Evolutionary conservation across 2,797 vertebrate genomes (phyloP).

Genomic region (Nyctibius grandis): DNA sequence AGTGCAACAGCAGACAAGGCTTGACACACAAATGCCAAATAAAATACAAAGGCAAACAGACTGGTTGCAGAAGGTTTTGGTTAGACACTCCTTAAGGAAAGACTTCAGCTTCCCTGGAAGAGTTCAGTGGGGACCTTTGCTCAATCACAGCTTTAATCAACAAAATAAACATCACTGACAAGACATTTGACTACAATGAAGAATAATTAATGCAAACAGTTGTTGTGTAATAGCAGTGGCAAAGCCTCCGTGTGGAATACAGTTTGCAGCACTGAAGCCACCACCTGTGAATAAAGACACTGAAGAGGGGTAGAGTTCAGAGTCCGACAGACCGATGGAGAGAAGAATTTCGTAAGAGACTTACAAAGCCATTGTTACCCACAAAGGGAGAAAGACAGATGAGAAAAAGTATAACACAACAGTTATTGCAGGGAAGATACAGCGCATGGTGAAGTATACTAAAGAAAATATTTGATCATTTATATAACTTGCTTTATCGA

Average conservation of each 20-base stretch:
- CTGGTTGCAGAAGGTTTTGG: neutral
- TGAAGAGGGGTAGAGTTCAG: neutral
- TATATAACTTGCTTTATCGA: neutral
- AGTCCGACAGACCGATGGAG: neutral
- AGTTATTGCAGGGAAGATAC: neutral
- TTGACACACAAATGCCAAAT: neutral
- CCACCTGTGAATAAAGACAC: neutral
- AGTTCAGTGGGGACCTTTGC: neutral
- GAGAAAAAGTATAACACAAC: neutral
- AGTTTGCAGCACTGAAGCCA: neutral
- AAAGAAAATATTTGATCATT: neutral
- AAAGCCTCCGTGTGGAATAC: neutral
- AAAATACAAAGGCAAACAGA: neutral
- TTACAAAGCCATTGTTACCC: neutral
- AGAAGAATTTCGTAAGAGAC: neutral
- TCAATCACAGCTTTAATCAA: conserved; percentile 14
- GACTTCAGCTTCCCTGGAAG: neutral
- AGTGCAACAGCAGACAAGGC: neutral
- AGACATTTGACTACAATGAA: conserved; percentile 6
- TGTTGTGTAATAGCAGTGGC: neutral
- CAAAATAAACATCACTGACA: neutral
- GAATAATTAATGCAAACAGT: neutral
- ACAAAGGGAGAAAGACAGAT: neutral
- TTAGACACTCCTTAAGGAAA: conserved; percentile 7
- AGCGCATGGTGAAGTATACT: neutral